A percentile compares a stretch with the other conserved stretches of the same genome.
phyloP scores from a whole-genome alignment of 1,140 invertebrate species.

The Pinna nobilis region DNA sequence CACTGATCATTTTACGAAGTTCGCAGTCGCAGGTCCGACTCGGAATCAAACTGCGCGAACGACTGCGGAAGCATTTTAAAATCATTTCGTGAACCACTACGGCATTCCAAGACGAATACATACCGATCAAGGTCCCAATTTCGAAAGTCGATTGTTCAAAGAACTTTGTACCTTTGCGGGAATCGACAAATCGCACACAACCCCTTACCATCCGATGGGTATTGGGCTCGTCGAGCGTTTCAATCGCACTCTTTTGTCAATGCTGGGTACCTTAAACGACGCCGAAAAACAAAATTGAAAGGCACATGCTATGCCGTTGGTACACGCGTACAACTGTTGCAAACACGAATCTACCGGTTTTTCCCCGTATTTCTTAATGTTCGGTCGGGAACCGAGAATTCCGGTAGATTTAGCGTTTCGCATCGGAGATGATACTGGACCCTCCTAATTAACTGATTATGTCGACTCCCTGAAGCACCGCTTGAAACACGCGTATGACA shows the following conservation, averaged over 20 bases:
- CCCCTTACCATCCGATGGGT: conserved; percentile 34
- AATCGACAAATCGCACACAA: conserved; percentile 23
- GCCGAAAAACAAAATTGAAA: conserved; percentile 43
- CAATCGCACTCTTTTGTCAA: conserved; percentile 35
- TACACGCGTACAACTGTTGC: conserved; percentile 42
- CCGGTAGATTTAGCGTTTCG: conserved; percentile 37
- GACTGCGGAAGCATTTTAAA: neutral
- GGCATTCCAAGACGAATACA: conserved; percentile 9
- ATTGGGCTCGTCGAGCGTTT: conserved; percentile 38
- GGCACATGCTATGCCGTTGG: conserved; percentile 25
- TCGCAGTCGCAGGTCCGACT: neutral
- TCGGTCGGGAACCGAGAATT: conserved; percentile 38
- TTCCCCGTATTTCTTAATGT: conserved; percentile 41
- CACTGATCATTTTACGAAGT: conserved; percentile 6
- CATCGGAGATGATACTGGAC: too few relatives aligned
- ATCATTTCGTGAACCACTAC: neutral
- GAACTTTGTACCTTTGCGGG: conserved; percentile 30
- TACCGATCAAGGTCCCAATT: conserved; percentile 36
- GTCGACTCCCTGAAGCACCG: too few relatives aligned
- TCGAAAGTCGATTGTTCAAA: conserved; percentile 23
- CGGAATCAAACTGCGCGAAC: neutral
- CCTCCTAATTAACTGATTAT: too few relatives aligned
- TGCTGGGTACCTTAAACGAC: conserved; percentile 45
- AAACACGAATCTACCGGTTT: conserved; percentile 28
- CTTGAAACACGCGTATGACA: too few relatives aligned